A percentile compares a stretch with the other conserved stretches of the same genome.
Conservation (phyloP, 92 coral and sea anemone species). For the Epizoanthus ramosus region DNA sequence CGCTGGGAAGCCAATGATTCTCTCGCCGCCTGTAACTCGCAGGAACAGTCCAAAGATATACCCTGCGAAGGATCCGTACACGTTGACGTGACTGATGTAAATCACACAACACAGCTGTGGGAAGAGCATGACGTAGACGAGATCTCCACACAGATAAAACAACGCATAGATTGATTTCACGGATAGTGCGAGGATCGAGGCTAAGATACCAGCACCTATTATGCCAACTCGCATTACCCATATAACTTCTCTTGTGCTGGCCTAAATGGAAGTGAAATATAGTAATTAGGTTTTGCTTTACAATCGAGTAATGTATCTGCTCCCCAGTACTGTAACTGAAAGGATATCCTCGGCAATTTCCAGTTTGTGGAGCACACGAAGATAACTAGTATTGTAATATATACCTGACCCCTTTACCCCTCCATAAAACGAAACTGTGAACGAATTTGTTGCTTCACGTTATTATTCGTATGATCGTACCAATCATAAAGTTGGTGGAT, state of each 20-base stretch:
- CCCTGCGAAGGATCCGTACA: conserved; percentile 75
- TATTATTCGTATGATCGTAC: too few relatives aligned
- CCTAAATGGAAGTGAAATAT: conserved; percentile 45
- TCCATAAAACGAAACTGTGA: too few relatives aligned
- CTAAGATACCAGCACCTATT: conserved; percentile 73
- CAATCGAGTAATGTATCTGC: too few relatives aligned
- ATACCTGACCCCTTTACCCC: too few relatives aligned
- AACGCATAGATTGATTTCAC: conserved; percentile 84
- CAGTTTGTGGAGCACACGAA: too few relatives aligned
- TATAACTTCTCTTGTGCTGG: conserved; percentile 66
- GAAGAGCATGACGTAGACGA: conserved; percentile 82
- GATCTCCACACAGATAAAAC: conserved; percentile 77
- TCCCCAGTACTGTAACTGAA: too few relatives aligned
- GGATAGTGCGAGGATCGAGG: conserved; percentile 77
- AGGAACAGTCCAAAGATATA: conserved; percentile 68
- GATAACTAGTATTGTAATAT: too few relatives aligned
- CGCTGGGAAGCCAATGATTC: conserved; percentile 64
- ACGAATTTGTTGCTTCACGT: too few relatives aligned
- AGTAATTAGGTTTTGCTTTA: too few relatives aligned
- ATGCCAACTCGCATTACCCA: conserved; percentile 88
- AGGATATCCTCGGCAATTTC: too few relatives aligned
- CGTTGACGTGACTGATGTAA: conserved; percentile 65
- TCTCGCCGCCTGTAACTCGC: conserved; percentile 85
- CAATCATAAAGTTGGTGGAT: too few relatives aligned
- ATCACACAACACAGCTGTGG: conserved; percentile 90